Evolutionary conservation across 2,888 invertebrate species (phyloP).

Genomic region (Chalcosyrphus nemorum): DNA sequence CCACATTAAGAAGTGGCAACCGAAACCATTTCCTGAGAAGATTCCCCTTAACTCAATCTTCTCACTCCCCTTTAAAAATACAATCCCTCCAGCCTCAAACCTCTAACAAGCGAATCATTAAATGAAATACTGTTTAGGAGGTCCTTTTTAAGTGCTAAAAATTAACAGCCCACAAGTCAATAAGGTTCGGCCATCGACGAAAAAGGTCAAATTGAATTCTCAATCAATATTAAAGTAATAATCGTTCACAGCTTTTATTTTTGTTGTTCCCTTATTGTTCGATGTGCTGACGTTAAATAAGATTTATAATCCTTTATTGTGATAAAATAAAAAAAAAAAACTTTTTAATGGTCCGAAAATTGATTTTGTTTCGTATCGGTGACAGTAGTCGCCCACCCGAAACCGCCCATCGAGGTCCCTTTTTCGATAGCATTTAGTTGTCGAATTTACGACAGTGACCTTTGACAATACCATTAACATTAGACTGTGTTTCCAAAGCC

Average conservation of each 20-base stretch:
- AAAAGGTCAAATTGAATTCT: conserved; percentile 31
- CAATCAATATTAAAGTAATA: conserved; percentile 21
- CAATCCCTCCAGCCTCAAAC: no score
- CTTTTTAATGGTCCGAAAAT: conserved; percentile 44
- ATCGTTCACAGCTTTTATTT: conserved; percentile 9
- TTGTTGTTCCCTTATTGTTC: background rate
- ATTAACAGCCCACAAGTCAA: background rate
- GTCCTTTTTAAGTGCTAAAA: background rate
- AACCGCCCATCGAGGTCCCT: conserved; percentile 21
- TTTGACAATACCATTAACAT: conserved; percentile 47
- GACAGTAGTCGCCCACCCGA: conserved; percentile 17
- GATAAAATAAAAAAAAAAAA: conserved; percentile 19
- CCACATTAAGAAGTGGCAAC: no score
- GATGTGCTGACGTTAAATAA: conserved; percentile 14
- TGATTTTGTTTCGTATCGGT: conserved; percentile 45
- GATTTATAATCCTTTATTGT: conserved; percentile 28
- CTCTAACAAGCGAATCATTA: no score
- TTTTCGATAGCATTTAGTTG: conserved; percentile 20
- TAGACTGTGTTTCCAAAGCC: background rate
- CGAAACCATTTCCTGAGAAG: no score
- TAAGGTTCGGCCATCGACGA: background rate
- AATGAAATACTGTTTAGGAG: background rate
- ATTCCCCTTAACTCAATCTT: no score
- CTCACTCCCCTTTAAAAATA: no score
- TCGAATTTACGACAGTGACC: conserved; percentile 54